phyloP scores from a whole-genome alignment of 2,113 vertebrate genomes.

The Plectropomus leopardus region DNA sequence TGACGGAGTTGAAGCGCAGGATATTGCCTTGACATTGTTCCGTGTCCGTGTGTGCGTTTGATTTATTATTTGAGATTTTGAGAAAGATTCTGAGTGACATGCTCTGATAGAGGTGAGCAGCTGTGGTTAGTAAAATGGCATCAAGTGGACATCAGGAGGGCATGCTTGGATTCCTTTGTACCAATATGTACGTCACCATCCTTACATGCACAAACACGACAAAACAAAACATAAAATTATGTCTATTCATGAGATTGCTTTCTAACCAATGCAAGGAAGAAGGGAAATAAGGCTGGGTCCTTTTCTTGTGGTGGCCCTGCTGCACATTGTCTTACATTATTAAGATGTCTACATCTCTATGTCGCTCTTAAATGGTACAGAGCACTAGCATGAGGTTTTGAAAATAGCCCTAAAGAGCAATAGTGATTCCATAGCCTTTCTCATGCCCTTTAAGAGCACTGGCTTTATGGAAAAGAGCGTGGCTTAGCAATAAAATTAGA shows the following conservation, averaged over 20 bases:
- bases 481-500: slow-evolving; percentile 58
- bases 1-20: slow-evolving; percentile 25
- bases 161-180: neutral
- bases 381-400: slow-evolving; percentile 2
- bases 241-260: slow-evolving; percentile 24
- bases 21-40: slow-evolving; percentile 44
- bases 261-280: neutral
- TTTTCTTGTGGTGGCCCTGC: neutral
- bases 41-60: neutral
- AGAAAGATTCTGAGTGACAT: slow-evolving; percentile 33
- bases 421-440: slow-evolving; percentile 20
- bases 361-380: slow-evolving; percentile 40
- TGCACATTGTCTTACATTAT: slow-evolving; percentile 54
- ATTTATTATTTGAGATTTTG: slow-evolving; percentile 44
- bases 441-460: neutral
- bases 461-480: slow-evolving; percentile 25
- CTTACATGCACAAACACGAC: neutral
- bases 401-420: slow-evolving; percentile 29
- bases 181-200: too few species aligned
- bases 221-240: neutral
- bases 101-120: slow-evolving; percentile 23
- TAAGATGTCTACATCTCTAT: slow-evolving; percentile 37
- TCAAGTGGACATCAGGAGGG: slow-evolving; percentile 25
- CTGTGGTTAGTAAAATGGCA: slow-evolving; percentile 32
- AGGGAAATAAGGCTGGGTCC: too few species aligned